Evolutionary conservation across 2,888 invertebrate species (phyloP).

Genomic region (Orchesellides sinensis): DNA sequence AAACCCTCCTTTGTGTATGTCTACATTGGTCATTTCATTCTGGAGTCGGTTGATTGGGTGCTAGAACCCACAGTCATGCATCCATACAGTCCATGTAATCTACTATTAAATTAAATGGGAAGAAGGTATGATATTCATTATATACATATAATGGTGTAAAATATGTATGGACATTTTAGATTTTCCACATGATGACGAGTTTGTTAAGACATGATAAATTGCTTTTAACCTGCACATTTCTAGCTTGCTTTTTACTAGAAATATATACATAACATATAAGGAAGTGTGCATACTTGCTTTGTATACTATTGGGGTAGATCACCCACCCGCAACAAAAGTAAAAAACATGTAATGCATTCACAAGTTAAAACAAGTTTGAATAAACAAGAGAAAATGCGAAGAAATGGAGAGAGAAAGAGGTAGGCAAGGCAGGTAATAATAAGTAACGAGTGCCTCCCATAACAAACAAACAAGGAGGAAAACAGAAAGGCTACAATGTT

Average conservation of each 20-base stretch:
- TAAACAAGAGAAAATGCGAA: slow-evolving; percentile 1
- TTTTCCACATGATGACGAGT: slow-evolving; percentile 62
- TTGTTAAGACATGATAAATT: slow-evolving; percentile 65
- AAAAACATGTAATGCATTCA: neutral
- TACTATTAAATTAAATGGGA: slow-evolving; percentile 17
- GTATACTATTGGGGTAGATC: slow-evolving; percentile 28
- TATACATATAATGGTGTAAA: neutral
- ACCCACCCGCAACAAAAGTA: slow-evolving; percentile 41
- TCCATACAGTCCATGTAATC: neutral
- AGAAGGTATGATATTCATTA: neutral
- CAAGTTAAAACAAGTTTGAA: neutral
- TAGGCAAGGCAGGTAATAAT: slow-evolving; percentile 44
- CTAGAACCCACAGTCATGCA: too few relatives aligned
- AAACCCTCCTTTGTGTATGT: slow-evolving; percentile 21
- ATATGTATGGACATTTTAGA: slow-evolving; percentile 23
- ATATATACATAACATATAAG: neutral
- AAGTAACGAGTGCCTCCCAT: slow-evolving; percentile 45
- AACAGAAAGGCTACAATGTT: neutral
- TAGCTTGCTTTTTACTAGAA: slow-evolving; percentile 46
- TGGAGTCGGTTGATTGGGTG: slow-evolving; percentile 33
- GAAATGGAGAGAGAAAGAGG: slow-evolving; percentile 9
- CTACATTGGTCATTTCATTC: neutral
- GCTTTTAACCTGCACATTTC: slow-evolving; percentile 59
- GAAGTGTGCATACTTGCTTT: slow-evolving; percentile 14
- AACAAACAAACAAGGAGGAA: slow-evolving; percentile 45